These are phyloP conservation scores for Ormia ochracea DNA, from an alignment of 2,888 invertebrate genomes.

Conservation along the genomic window DNA sequence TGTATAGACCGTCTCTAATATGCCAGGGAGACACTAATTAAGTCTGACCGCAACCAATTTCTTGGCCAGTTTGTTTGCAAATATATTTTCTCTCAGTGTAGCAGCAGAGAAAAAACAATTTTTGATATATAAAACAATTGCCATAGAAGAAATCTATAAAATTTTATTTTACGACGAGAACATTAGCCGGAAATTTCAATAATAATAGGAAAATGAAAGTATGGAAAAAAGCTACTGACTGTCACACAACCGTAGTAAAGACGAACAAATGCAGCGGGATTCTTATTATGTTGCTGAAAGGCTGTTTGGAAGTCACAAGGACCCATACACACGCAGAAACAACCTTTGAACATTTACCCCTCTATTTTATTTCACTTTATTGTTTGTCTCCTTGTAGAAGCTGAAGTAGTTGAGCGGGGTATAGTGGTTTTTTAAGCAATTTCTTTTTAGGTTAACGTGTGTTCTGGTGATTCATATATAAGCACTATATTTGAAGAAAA, in stretches of 20 bases:
- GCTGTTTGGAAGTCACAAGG: constrained; percentile 33
- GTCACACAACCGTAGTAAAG: neutral
- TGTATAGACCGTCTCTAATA: too few species aligned
- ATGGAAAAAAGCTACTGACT: neutral
- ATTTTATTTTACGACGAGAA: constrained; percentile 37
- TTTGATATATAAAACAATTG: constrained; percentile 32
- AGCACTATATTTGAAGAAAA: too few species aligned
- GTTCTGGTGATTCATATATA: too few species aligned
- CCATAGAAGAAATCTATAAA: constrained; percentile 56
- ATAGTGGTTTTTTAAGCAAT: neutral
- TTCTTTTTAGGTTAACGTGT: too few species aligned
- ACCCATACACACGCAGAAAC: neutral
- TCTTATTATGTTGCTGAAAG: constrained; percentile 38
- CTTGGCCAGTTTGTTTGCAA: too few species aligned
- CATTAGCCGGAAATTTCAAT: neutral
- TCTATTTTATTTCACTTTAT: neutral
- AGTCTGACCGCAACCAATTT: too few species aligned
- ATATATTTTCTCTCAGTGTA: neutral
- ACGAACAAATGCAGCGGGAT: constrained; percentile 13
- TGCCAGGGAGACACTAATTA: too few species aligned
- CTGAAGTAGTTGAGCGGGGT: neutral
- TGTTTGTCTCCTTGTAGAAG: neutral
- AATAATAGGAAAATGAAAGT: neutral
- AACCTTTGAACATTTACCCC: neutral
- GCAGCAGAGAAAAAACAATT: neutral